A percentile compares a stretch with the other conserved stretches of the same genome.
Conservation (phyloP, 2,888 invertebrate species). For the Melolontha melolontha region DNA sequence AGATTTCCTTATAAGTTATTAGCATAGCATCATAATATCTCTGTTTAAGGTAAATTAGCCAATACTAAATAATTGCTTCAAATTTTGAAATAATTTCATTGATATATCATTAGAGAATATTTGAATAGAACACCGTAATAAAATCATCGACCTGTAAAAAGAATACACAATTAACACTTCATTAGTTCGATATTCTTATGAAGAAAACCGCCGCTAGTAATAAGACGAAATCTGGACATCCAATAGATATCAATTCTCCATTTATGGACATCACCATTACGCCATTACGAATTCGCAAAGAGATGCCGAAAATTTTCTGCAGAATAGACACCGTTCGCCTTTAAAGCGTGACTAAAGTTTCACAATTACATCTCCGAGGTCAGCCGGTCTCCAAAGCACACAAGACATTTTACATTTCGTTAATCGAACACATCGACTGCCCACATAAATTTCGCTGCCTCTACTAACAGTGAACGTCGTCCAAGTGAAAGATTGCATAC, state of each 20-base stretch:
- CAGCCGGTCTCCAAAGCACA: constrained; percentile 11
- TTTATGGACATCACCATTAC: constrained; percentile 17
- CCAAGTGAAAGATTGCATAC: too few species aligned
- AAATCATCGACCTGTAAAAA: too few species aligned
- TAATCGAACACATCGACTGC: constrained; percentile 1
- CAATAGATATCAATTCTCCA: constrained; percentile 23
- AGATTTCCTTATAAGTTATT: too few species aligned
- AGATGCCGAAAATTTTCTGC: constrained; percentile 26
- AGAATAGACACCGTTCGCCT: constrained; percentile 9
- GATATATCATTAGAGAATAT: too few species aligned
- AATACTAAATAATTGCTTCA: too few species aligned
- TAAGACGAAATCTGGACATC: not conserved
- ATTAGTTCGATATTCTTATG: constrained; percentile 9
- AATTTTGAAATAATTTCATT: too few species aligned
- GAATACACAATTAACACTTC: constrained; percentile 15
- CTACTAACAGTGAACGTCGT: not conserved
- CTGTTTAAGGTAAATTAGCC: too few species aligned
- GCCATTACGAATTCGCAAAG: constrained; percentile 13
- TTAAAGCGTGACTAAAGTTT: constrained; percentile 31
- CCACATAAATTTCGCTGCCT: constrained; percentile 5
- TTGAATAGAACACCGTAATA: too few species aligned
- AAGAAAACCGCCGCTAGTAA: not conserved
- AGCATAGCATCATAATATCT: too few species aligned
- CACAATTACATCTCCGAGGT: constrained; percentile 24
- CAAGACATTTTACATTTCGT: constrained; percentile 27